Evolutionary conservation across 2,113 vertebrate genomes (phyloP).

Genomic region (Carassius gibelio): DNA sequence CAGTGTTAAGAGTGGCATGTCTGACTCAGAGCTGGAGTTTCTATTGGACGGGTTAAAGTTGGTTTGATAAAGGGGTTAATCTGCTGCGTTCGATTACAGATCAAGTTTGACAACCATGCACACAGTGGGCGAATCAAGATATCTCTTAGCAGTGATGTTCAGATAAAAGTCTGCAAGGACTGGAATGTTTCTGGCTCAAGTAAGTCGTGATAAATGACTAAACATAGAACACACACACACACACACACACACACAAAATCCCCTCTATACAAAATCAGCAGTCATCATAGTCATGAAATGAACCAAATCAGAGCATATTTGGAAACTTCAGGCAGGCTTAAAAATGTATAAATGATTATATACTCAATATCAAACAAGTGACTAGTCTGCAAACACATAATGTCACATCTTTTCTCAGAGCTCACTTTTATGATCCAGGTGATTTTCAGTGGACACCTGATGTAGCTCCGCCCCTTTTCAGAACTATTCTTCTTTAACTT

Average conservation of each 20-base stretch:
- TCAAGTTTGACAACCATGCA: conserved; percentile 88
- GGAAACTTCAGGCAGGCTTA: background rate
- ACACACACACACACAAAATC: background rate
- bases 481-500: too few relatives aligned
- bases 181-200: conserved; percentile 87
- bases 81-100: conserved; percentile 71
- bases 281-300: background rate
- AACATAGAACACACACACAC: background rate
- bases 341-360: background rate
- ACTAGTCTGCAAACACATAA: background rate
- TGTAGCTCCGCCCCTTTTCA: too few relatives aligned
- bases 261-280: background rate
- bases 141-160: conserved; percentile 81
- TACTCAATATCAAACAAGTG: background rate
- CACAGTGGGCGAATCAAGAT: conserved; percentile 92
- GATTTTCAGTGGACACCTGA: too few relatives aligned
- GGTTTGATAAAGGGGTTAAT: too few relatives aligned
- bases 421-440: background rate
- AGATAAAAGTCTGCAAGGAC: conserved; percentile 87
- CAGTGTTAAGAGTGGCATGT: background rate
- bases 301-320: background rate
- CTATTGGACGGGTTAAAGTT: background rate
- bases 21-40: background rate
- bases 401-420: background rate
- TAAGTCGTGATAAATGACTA: conserved; percentile 70